These are phyloP conservation scores for Pedetes capensis DNA, from an alignment of 2,113 vertebrate genomes.

Conservation along the genomic window DNA sequence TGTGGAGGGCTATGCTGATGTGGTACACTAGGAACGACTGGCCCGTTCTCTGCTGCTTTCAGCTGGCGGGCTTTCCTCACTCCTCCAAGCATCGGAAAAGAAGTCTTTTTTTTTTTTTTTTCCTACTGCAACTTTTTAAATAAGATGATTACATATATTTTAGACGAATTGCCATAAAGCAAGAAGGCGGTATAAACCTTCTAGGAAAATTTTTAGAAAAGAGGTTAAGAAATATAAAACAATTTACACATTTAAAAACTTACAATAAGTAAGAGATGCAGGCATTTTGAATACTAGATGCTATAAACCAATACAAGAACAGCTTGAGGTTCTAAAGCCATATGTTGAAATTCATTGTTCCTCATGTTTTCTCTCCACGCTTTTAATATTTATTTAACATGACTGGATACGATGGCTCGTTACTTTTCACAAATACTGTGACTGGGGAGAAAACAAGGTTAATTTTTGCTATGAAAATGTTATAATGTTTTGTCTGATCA, in stretches of 20 bases:
- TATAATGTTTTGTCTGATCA: conserved; percentile 84
- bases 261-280: conserved; percentile 99
- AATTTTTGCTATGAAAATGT: conserved; percentile 86
- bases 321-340: conserved; percentile 89
- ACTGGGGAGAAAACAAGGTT: conserved; percentile 83
- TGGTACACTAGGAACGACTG: neutral
- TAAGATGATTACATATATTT: conserved; percentile 99
- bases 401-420: conserved; percentile 88
- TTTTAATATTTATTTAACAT: conserved; percentile 85
- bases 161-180: conserved; percentile 99
- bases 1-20: neutral
- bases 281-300: conserved; percentile 96
- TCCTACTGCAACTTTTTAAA: conserved; percentile 96
- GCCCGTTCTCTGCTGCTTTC: neutral
- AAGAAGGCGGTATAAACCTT: conserved; percentile 99
- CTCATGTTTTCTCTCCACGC: conserved; percentile 86
- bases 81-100: neutral
- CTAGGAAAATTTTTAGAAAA: conserved; percentile 98
- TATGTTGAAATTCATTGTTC: conserved; percentile 89
- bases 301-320: conserved; percentile 96
- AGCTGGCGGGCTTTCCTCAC: neutral
- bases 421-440: conserved; percentile 89
- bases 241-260: conserved; percentile 99
- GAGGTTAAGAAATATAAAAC: conserved; percentile 99
- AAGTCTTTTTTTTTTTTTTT: no score